Conservation (phyloP, 2,113 vertebrate species). For the Bombycilla garrulus region DNA sequence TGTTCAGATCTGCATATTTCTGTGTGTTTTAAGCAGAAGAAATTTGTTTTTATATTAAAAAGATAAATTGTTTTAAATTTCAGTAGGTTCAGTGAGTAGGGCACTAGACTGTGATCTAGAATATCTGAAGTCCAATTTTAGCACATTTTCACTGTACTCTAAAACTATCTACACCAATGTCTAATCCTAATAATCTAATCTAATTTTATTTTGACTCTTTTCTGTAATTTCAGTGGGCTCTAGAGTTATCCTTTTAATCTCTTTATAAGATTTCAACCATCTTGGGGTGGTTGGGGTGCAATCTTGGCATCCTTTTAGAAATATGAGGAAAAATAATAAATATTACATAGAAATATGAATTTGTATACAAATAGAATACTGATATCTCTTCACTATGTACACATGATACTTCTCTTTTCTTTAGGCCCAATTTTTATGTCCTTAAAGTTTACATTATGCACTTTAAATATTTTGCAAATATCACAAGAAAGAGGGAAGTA, state of each 20-base stretch:
- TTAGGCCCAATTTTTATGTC: neutral
- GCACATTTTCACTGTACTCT: neutral
- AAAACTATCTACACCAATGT: neutral
- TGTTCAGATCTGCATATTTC: neutral
- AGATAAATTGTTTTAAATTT: neutral
- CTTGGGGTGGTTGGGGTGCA: neutral
- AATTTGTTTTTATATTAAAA: neutral
- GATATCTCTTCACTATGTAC: neutral
- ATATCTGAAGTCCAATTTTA: neutral
- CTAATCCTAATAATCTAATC: too few species aligned
- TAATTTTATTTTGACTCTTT: neutral
- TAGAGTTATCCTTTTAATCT: neutral
- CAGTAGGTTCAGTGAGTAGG: neutral
- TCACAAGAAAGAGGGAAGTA: neutral
- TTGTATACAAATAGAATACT: neutral
- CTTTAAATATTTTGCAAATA: neutral
- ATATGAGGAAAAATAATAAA: neutral
- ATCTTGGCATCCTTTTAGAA: neutral
- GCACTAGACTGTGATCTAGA: neutral
- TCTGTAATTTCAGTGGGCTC: neutral
- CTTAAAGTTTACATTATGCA: neutral
- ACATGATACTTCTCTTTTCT: neutral
- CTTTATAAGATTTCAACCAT: neutral
- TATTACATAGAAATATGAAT: neutral
- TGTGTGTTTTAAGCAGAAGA: neutral